Evolutionary conservation across 2,797 vertebrate genomes (phyloP), one percentile per base, ranked within the genome.

Genomic region (Echiichthys vipera): DNA sequence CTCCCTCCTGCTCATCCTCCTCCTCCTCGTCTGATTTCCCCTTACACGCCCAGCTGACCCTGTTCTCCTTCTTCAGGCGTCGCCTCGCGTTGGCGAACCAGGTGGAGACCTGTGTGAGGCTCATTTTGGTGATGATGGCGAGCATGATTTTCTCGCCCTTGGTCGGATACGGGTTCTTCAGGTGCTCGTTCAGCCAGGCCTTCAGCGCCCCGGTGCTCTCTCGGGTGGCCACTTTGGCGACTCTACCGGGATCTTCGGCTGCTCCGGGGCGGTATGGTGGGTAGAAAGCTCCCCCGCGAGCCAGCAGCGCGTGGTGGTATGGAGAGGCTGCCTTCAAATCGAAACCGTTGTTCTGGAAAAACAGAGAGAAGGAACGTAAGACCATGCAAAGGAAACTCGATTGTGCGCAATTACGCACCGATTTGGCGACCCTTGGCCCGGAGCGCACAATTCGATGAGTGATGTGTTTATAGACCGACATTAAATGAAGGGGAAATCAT

Each of bases 131-230:
- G 73, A 96, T 95, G 71, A 96, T 95, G 65, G 95, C 95, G 7
- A 96, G 93, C 95, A 96, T 96, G 84, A 96, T 95, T 49, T 96
- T 96, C 88, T 96, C 95, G 5, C 95, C 95, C 58, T 96, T 96
- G 34, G 95, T 95, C 2, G 95, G 95, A 14, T 96, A 96, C 1
- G 95, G 95, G 87, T 96, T 96, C 81, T 95, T 95, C 74, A 95
- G 89, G 81, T 95, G 95, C 81, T 96, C 95, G 85, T 94, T 95
- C 17, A 96, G 92, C 95, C 95, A 96, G 54, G 94, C 94, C 80
- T 95, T 96, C 13, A 95, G 87, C 11, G 95, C 94, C 1, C 94
- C 92, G 0, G 95, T 96, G 91, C 95, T 96, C 80, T 96, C 95
- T 1, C 95, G 80, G 1, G 93, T 95, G 22, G 95, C 95, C 51